Percentiles rank a stretch among this genome's conserved stretches.
phyloP scores from a whole-genome alignment of 2,113 vertebrate genomes.

The Callopanchax toddi region DNA sequence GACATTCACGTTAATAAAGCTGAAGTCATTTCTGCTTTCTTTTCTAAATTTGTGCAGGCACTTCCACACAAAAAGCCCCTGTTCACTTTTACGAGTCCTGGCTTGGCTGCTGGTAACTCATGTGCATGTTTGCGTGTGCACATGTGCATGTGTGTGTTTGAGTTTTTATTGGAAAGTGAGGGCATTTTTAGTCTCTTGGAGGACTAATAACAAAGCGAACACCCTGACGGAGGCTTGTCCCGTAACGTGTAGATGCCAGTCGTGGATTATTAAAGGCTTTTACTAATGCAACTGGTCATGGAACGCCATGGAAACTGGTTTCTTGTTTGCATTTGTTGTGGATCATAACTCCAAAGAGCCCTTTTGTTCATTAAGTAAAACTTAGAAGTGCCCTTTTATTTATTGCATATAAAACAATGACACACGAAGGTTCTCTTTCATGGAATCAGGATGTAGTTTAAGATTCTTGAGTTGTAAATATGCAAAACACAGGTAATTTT shows the following conservation, averaged over 20 bases:
- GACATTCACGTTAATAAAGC: conserved; percentile 7
- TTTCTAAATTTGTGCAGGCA: conserved; percentile 11
- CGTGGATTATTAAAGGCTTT: conserved; percentile 20
- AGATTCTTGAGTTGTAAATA: neutral
- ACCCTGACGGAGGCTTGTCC: conserved; percentile 8
- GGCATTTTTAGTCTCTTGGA: conserved; percentile 15
- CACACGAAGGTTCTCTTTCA: neutral
- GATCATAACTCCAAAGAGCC: neutral
- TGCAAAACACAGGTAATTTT: neutral
- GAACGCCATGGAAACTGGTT: conserved; percentile 29
- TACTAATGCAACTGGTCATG: conserved; percentile 14
- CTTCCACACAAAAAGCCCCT: conserved; percentile 30
- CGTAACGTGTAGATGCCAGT: conserved; percentile 12
- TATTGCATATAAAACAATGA: neutral
- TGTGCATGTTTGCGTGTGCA: neutral
- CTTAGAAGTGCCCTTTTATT: conserved; percentile 5
- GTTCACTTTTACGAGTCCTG: conserved; percentile 50
- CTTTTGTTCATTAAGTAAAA: neutral
- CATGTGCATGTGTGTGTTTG: neutral
- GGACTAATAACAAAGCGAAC: conserved; percentile 1
- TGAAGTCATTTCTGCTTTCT: conserved; percentile 24
- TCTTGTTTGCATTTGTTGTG: conserved; percentile 35
- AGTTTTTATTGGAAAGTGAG: conserved; percentile 34
- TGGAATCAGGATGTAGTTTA: neutral
- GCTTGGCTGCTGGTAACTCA: conserved; percentile 12